Percentiles rank a stretch among this genome's conserved stretches.
These are phyloP conservation scores for Drosophila setifemur DNA, from an alignment of 1,140 invertebrate genomes.

Conservation along the genomic window DNA sequence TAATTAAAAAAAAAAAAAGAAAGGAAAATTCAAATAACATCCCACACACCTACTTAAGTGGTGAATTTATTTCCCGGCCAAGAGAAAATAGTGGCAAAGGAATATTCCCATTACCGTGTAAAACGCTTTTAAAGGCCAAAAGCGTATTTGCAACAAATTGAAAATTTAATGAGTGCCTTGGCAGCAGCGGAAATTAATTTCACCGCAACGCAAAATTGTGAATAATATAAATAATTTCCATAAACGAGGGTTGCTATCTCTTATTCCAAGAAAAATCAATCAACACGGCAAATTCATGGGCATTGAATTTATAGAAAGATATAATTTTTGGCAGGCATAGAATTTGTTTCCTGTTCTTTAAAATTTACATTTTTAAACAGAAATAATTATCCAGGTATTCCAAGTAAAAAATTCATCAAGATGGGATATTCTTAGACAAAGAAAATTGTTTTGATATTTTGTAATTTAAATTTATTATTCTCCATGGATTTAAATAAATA, in stretches of 20 bases:
- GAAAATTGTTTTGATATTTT: too few relatives aligned
- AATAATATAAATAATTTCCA: too few relatives aligned
- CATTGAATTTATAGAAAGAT: neutral
- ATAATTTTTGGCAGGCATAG: neutral
- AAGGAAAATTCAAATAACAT: too few relatives aligned
- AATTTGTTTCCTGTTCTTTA: neutral
- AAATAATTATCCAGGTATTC: neutral
- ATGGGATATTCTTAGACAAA: too few relatives aligned
- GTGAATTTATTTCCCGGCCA: neutral
- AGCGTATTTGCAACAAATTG: neutral
- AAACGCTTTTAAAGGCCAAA: neutral
- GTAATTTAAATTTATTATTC: too few relatives aligned
- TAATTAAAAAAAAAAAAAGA: slow-evolving; percentile 33
- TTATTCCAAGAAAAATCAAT: too few relatives aligned
- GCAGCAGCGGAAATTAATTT: too few relatives aligned
- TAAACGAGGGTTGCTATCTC: too few relatives aligned
- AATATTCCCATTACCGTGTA: neutral
- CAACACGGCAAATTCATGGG: too few relatives aligned
- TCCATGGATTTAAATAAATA: too few relatives aligned
- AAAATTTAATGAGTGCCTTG: neutral
- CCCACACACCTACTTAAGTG: neutral
- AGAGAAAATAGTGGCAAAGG: neutral
- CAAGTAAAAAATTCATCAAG: too few relatives aligned
- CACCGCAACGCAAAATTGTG: too few relatives aligned
- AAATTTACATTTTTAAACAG: neutral